Evolutionary conservation across 2,797 vertebrate species (phyloP).

Genomic region (Phylloscopus collybita): DNA sequence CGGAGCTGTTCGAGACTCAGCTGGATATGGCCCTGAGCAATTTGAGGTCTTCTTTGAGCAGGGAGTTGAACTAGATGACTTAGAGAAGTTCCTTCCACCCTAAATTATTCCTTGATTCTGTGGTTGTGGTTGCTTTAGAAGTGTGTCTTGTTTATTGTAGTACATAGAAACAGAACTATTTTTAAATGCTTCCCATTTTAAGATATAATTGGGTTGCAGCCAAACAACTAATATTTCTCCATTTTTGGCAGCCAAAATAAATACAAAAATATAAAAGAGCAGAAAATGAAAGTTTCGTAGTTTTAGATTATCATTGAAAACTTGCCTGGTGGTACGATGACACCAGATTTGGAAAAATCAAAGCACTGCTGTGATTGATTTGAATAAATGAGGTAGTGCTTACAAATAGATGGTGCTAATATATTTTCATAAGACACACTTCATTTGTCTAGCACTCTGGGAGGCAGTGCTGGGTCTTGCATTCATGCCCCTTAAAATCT

Average conservation of each 20-base stretch:
- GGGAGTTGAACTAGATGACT: background rate
- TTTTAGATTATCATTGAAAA: constrained; percentile 3
- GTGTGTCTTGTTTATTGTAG: constrained; percentile 19
- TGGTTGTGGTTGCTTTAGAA: background rate
- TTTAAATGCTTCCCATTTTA: constrained; percentile 31
- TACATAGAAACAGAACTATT: constrained; percentile 42
- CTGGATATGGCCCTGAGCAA: background rate
- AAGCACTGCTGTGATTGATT: background rate
- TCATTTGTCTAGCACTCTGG: background rate
- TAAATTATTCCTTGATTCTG: background rate
- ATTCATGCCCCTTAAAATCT: constrained; percentile 27
- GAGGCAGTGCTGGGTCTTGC: background rate
- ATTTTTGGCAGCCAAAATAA: constrained; percentile 11
- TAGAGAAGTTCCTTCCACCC: background rate
- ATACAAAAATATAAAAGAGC: background rate
- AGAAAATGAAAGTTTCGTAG: background rate
- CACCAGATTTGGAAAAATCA: constrained; percentile 9
- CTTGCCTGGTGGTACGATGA: background rate
- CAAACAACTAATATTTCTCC: constrained; percentile 2
- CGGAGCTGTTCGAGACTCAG: background rate
- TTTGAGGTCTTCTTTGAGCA: background rate
- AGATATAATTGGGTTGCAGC: background rate
- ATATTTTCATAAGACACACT: background rate
- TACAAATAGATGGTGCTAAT: background rate
- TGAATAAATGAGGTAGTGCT: background rate